These are phyloP conservation scores for Urechis unicinctus DNA, from an alignment of 2,888 invertebrate genomes.

Conservation along the genomic window DNA sequence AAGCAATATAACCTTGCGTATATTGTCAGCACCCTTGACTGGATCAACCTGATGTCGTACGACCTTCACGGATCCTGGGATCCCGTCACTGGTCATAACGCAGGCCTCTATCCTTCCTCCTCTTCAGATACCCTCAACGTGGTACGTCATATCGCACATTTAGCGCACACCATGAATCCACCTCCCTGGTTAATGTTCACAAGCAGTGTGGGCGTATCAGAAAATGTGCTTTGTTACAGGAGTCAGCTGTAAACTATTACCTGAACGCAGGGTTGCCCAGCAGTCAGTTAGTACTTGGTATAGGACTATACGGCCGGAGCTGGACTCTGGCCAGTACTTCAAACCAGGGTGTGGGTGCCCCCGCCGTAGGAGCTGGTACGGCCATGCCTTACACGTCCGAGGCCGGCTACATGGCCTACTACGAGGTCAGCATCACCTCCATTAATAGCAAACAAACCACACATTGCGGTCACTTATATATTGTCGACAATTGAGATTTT, in stretches of 20 bases:
- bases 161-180: no score
- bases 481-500: no score
- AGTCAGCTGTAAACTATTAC: not conserved
- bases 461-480: no score
- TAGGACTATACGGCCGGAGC: not conserved
- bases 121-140: not conserved
- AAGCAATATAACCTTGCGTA: no score
- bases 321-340: not conserved
- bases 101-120: not conserved
- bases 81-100: not conserved
- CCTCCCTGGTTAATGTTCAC: no score
- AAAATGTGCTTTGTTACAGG: not conserved
- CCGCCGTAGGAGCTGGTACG: not conserved
- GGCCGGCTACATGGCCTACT: not conserved
- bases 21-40: not conserved
- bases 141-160: not conserved
- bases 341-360: not conserved
- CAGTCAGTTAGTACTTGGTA: not conserved
- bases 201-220: no score
- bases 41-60: not conserved
- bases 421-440: no score
- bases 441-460: no score
- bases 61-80: not conserved
- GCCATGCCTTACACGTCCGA: not conserved
- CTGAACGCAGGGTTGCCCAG: not conserved